Base-by-base conservation (phyloP, 2,113 vertebrate species). In the Perca fluviatilis region DNA sequence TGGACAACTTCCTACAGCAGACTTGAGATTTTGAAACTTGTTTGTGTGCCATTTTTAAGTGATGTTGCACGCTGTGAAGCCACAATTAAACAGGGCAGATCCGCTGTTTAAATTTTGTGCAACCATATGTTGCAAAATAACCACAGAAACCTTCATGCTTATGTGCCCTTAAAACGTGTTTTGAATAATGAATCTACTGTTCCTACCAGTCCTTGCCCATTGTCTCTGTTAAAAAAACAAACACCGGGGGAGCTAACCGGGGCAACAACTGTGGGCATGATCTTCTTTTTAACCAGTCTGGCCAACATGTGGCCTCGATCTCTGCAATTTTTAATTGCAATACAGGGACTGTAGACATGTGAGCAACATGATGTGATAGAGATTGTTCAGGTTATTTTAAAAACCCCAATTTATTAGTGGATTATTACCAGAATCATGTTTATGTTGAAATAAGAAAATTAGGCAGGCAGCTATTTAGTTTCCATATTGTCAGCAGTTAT, bases 221-320 rank as follows among this genome's bases (percentile, higher is more conserved):
- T 9, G 47, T 62, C 15, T 43, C 47, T 11, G 62, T 62, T 11
- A 18, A 53, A 40, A 68, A 43, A 30, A 30, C 0, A 30, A 3
- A 36, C n/a, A 40, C 10, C 18, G 27, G 27, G 27, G 27, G 27
- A 27, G 27, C 27, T 67, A 60, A 53, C 50, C 61, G 2, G 12
- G 43, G 53, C 58, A 65, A 51, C 40, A 3, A 23, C n/a, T 67
- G 61, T 43, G n/a, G 9, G 11, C 43, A 6, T 53, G 14, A 23
- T 62, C 15, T n/a, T 54, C 27, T 74, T 69, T 71, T 10, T 60
- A 36, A 84, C 11, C 9, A 74, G 69, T 36, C 16, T 58, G 51
- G 74, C 36, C 74, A 50, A 73, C 21, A 54, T 30, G 12, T 60
- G 18, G 2, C 25, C 27, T 56, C 21, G 19, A 68, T 27, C 27